Evolutionary conservation across 2,113 vertebrate species (phyloP).

Genomic region (Rhagologus leucostigma): DNA sequence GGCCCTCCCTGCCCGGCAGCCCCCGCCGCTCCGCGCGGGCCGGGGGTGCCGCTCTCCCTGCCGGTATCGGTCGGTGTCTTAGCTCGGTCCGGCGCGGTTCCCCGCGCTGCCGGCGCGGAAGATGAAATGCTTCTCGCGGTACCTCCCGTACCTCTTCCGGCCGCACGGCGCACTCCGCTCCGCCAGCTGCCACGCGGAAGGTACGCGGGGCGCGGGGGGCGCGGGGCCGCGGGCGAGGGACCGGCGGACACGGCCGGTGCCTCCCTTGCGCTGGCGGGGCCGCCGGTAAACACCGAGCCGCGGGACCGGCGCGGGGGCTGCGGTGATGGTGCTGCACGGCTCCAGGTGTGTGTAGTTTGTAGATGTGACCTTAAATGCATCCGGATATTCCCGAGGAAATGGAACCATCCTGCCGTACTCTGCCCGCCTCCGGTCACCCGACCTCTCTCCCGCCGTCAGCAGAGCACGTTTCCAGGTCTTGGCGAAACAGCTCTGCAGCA

Average conservation of each 20-base stretch:
- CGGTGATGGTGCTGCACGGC: background rate
- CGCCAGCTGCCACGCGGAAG: background rate
- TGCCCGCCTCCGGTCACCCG: background rate
- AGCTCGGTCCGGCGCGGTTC: background rate
- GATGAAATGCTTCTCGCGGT: background rate
- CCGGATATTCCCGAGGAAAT: background rate
- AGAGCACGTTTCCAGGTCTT: background rate
- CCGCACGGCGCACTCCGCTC: background rate
- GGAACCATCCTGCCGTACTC: background rate
- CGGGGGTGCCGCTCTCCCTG: background rate
- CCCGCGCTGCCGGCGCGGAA: background rate
- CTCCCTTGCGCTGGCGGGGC: background rate
- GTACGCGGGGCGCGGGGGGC: background rate
- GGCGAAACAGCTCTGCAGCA: background rate
- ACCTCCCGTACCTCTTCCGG: background rate
- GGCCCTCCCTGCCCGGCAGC: background rate
- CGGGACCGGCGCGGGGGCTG: background rate
- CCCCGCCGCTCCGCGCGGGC: background rate
- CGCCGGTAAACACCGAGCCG: background rate
- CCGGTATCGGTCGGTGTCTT: background rate
- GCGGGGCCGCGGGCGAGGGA: background rate
- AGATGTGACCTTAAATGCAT: background rate
- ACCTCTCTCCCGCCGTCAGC: background rate
- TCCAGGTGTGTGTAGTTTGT: fast-evolving
- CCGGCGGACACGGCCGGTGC: background rate